Conservation (phyloP, 2,797 vertebrate genomes). For the Microtus obscurus region DNA sequence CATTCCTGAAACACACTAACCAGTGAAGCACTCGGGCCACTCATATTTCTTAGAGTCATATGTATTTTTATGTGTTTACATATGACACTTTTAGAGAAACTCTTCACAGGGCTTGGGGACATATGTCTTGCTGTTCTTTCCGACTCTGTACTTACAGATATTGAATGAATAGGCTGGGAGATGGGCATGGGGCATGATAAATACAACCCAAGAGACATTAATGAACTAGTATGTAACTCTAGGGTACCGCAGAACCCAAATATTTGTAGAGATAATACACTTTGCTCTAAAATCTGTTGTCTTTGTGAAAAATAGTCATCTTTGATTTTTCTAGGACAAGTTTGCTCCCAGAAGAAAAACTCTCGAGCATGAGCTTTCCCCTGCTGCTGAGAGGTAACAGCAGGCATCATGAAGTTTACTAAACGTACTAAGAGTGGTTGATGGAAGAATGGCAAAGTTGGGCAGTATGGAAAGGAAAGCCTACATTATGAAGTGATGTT, state of each 20-base stretch:
- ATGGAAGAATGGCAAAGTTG: neutral
- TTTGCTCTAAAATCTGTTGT: neutral
- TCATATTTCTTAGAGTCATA: neutral
- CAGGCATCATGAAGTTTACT: neutral
- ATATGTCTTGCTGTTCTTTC: neutral
- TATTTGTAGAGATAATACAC: neutral
- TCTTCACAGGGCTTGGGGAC: neutral
- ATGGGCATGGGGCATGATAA: neutral
- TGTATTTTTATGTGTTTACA: neutral
- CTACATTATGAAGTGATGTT: neutral
- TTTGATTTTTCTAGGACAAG: slow-evolving; percentile 10
- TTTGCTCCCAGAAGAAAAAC: slow-evolving; percentile 39
- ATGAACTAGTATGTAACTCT: neutral
- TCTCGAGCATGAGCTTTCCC: neutral
- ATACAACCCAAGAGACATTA: neutral
- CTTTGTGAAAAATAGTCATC: neutral
- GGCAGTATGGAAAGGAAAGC: neutral
- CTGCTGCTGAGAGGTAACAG: neutral
- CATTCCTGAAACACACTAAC: neutral
- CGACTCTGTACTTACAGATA: neutral
- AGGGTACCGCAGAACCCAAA: neutral
- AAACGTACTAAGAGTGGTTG: neutral
- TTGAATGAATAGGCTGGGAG: neutral
- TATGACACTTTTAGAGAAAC: neutral
- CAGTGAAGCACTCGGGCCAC: neutral